These are phyloP conservation scores for Brenthis daphne DNA, from an alignment of 2,888 invertebrate genomes.

Conservation along the genomic window DNA sequence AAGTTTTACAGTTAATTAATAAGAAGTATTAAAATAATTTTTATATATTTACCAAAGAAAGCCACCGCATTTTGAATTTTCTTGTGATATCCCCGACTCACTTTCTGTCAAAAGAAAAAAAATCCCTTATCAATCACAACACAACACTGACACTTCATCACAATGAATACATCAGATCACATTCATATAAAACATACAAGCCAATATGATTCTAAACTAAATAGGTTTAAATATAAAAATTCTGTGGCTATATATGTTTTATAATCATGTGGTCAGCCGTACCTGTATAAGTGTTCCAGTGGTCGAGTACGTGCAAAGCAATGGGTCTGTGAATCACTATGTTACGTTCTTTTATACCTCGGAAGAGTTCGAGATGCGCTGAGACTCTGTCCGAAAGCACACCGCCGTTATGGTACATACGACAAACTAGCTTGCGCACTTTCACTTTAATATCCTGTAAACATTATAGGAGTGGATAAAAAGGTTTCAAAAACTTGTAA, in stretches of 20 bases:
- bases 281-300: constrained; percentile 48
- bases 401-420: constrained; percentile 47
- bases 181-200: constrained; percentile 6
- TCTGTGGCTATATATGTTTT: constrained; percentile 17
- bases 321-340: constrained; percentile 70
- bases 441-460: constrained; percentile 49
- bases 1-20: neutral
- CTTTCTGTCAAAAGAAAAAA: constrained; percentile 76
- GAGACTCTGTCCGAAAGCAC: constrained; percentile 65
- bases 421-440: constrained; percentile 60
- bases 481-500: neutral
- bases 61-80: constrained; percentile 67
- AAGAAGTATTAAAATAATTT: constrained; percentile 11
- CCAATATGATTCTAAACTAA: constrained; percentile 10
- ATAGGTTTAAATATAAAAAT: constrained; percentile 6
- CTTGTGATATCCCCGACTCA: constrained; percentile 52
- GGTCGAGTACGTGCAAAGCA: constrained; percentile 62
- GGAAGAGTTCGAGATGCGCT: constrained; percentile 77
- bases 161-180: constrained; percentile 39
- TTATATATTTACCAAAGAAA: constrained; percentile 62
- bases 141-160: constrained; percentile 44
- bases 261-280: constrained; percentile 33
- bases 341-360: constrained; percentile 79
- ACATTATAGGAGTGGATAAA: constrained; percentile 6
- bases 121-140: constrained; percentile 44